Base-by-base conservation (phyloP, 2,113 vertebrate species). In the Chloebia gouldiae region DNA sequence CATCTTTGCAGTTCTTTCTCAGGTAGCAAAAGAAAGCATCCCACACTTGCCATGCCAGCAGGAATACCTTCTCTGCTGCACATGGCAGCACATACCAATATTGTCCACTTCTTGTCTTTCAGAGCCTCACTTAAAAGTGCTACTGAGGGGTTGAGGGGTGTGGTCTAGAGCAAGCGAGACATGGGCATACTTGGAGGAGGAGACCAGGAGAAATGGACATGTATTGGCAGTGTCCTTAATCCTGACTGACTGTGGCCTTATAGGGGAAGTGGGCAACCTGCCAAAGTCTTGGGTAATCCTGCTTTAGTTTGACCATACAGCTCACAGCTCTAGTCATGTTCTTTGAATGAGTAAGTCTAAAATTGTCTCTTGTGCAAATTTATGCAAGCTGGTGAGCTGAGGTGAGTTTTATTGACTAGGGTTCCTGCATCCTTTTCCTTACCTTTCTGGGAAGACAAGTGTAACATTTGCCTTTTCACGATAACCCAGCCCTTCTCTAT, bases 121-220 rank as follows among this genome's bases (percentile, higher is more conserved):
- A 37, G 17, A 72, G 10, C 42, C 37, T 72, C 4, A 16, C 13
- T 83, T 61, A 31, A 56, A 80, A 69, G 39, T 66, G 54, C 37
- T 65, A 0, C 11, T 30, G 10, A 54, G 31, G 4, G 4, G 8
- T 28, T n/a, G n/a, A n/a, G n/a, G 4, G 4, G 8, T 28, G 6
- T 72, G 42, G 23, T 40, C 33, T 91, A 35, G 45, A 81, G 47
- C 7, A 4, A 35, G 17, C n/a, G 73, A 61, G 47, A 63, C 28
- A 20, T 54, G 30, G 15, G 21, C 11, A 5, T 77, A 8, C 10
- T 35, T 59, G 39, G 61, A 81, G 33, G 8, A n/a, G 35, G 47
- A 71, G 35, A 28, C 53, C 10, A 47, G 51, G 19, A 87, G 39
- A 89, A 78, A 50, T 0, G 5, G 33, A 17, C 3, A 0, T 20